Conservation (phyloP, 2,888 invertebrate genomes). For the Erebia epiphron region DNA sequence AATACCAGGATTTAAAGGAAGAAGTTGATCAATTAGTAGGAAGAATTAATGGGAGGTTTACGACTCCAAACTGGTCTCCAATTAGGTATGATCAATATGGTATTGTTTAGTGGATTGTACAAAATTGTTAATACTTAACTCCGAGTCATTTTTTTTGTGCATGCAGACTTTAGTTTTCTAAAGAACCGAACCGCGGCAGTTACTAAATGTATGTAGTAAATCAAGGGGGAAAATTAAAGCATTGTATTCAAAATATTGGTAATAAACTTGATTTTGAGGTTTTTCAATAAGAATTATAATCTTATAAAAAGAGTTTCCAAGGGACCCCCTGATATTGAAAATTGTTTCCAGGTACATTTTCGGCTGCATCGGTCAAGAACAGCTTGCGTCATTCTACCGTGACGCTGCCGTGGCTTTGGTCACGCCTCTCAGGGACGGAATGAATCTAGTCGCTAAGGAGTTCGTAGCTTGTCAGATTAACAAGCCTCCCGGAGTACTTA, state of each 20-base stretch:
- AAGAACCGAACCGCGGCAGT: too few relatives aligned
- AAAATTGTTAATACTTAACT: background rate
- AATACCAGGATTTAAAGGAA: constrained; percentile 94
- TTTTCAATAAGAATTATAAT: too few relatives aligned
- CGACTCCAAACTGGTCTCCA: constrained; percentile 96
- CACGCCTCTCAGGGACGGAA: constrained; percentile 93
- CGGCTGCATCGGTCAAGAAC: constrained; percentile 93
- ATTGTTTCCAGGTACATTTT: constrained; percentile 86
- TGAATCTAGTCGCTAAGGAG: constrained; percentile 96
- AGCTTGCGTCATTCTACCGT: constrained; percentile 92
- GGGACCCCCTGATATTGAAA: too few relatives aligned
- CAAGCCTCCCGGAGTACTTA: constrained; percentile 91
- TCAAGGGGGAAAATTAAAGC: too few relatives aligned
- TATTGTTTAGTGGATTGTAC: background rate
- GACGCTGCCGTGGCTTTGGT: constrained; percentile 94
- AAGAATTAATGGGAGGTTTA: constrained; percentile 93
- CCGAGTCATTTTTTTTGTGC: too few relatives aligned
- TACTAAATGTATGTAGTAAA: too few relatives aligned
- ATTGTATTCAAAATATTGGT: too few relatives aligned
- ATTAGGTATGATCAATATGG: constrained; percentile 78
- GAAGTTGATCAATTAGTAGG: constrained; percentile 96
- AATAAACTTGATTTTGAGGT: too few relatives aligned
- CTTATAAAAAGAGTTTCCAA: too few relatives aligned
- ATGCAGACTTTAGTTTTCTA: too few relatives aligned
- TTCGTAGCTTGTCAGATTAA: constrained; percentile 96